phyloP scores from a whole-genome alignment of 2,888 invertebrate genomes.

The Brachyptera risi region DNA sequence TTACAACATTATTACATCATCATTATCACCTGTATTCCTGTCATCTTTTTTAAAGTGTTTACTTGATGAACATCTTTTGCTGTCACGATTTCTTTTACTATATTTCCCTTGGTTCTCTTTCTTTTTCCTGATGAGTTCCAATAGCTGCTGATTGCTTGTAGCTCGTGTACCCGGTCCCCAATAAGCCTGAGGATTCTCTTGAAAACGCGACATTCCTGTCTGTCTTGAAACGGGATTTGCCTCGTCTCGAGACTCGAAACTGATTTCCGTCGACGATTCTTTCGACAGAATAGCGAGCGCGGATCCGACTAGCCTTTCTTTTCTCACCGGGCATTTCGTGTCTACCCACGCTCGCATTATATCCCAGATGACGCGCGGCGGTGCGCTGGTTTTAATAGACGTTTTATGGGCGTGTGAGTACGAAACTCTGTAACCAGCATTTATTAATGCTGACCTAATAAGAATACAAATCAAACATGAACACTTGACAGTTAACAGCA shows the following conservation, averaged over 20 bases:
- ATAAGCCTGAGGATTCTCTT: slow-evolving; percentile 76
- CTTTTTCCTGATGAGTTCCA: slow-evolving; percentile 27
- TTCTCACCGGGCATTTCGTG: slow-evolving; percentile 58
- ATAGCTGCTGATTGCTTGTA: slow-evolving; percentile 43
- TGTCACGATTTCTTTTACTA: too few relatives aligned
- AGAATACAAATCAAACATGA: too few relatives aligned
- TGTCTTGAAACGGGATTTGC: slow-evolving; percentile 79
- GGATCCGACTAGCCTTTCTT: slow-evolving; percentile 52
- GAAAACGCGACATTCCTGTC: slow-evolving; percentile 71
- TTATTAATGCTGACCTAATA: slow-evolving; percentile 84
- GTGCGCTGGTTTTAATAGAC: slow-evolving; percentile 91
- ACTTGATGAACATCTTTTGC: too few relatives aligned
- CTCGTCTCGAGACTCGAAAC: slow-evolving; percentile 56
- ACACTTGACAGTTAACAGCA: too few relatives aligned
- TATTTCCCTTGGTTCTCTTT: slow-evolving; percentile 29
- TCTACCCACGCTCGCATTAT: slow-evolving; percentile 78
- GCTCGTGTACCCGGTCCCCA: slow-evolving; percentile 92
- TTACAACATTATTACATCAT: too few relatives aligned
- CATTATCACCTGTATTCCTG: too few relatives aligned
- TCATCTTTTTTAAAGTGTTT: too few relatives aligned
- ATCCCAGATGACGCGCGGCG: slow-evolving; percentile 84
- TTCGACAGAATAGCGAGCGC: slow-evolving; percentile 50
- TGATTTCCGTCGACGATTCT: slow-evolving; percentile 47
- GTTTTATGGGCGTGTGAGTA: slow-evolving; percentile 84
- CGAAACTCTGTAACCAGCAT: slow-evolving; percentile 88